Percentiles rank a stretch among this genome's conserved stretches.
phyloP scores from a whole-genome alignment of 2,888 invertebrate genomes.

The Zygaena filipendulae region DNA sequence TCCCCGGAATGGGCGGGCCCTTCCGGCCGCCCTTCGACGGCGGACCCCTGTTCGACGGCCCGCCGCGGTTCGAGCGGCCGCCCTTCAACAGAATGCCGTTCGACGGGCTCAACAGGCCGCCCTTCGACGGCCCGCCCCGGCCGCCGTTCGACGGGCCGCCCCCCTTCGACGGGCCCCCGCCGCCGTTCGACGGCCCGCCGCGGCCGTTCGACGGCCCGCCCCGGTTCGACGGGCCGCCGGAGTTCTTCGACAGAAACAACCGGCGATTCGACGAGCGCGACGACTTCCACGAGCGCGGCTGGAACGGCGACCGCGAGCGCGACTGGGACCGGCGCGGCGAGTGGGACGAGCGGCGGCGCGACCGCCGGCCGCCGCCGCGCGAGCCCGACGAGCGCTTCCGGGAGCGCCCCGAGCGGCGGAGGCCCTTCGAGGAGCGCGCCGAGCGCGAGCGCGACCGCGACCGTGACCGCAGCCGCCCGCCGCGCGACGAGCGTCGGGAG shows the following conservation, averaged over 20 bases:
- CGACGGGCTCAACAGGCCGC: conserved; percentile 27
- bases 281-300: conserved; percentile 39
- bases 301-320: conserved; percentile 39
- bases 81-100: conserved; percentile 21
- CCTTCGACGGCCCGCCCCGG: conserved; percentile 27
- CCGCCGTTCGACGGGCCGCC: conserved; percentile 21
- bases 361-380: conserved; percentile 20
- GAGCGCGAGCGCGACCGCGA: no score
- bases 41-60: conserved; percentile 32
- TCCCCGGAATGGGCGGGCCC: conserved; percentile 44
- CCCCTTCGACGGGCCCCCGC: conserved; percentile 17
- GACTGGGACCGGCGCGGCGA: conserved; percentile 36
- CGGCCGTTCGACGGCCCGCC: conserved; percentile 21
- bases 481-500: conserved; percentile 23
- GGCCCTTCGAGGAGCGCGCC: conserved; percentile 5
- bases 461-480: no score
- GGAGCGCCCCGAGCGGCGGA: conserved; percentile 11
- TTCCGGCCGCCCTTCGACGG: conserved; percentile 34
- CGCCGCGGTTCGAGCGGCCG: conserved; percentile 28
- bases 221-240: conserved; percentile 37
- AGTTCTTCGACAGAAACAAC: conserved; percentile 49
- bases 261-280: conserved; percentile 52
- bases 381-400: conserved; percentile 25
- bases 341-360: conserved; percentile 40
- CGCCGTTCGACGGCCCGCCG: conserved; percentile 15